Base-by-base conservation (phyloP, 2,113 vertebrate genomes). In the Eulemur macaco region DNA sequence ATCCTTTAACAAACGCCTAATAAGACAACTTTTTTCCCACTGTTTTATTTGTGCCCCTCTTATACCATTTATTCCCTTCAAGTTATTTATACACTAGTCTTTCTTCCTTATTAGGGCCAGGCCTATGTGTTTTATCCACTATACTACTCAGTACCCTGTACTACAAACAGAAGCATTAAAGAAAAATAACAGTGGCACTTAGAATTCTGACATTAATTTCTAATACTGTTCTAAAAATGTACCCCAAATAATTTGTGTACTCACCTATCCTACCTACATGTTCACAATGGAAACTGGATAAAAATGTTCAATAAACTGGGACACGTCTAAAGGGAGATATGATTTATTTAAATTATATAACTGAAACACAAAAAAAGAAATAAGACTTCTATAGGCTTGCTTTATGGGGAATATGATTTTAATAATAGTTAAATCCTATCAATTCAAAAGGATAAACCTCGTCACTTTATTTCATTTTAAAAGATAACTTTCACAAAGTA, bases 311-410 rank as follows among this genome's bases (percentile, higher is more conserved):
- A 66, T 91, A 97, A 94, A 81, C 25, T 63, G 58, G 37, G 82
- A 64, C 27, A 92, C 63, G 60, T 84, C 76, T 86, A 91, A 85
- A 90, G 94, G 73, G 34, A 89, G 81, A 87, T 21, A 93, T 78
- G 84, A 95, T 91, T 96, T 82, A 93, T 80, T 93, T 95, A 54
- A 95, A 97, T 81, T 97, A 97, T 50, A 47, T 97, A 92, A 76
- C 8, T 93, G 69, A 95, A 91, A 77, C 34, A 94, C 95, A 98
- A 86, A 89, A 85, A 85, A 96, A 97, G 85, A 97, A 97, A 93
- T 97, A 92, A 96, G 86, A 92, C 68, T 97, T 97, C 12, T n/a
- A n/a, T 95, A 97, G 97, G 56, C 93, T 84, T 91, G 27, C 17
- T 95, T 96, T 84, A 85, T 90, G 85, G 39, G 76, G 27, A 95